Conservation (phyloP, 2,113 vertebrate species). For the Brienomyrus brachyistius region DNA sequence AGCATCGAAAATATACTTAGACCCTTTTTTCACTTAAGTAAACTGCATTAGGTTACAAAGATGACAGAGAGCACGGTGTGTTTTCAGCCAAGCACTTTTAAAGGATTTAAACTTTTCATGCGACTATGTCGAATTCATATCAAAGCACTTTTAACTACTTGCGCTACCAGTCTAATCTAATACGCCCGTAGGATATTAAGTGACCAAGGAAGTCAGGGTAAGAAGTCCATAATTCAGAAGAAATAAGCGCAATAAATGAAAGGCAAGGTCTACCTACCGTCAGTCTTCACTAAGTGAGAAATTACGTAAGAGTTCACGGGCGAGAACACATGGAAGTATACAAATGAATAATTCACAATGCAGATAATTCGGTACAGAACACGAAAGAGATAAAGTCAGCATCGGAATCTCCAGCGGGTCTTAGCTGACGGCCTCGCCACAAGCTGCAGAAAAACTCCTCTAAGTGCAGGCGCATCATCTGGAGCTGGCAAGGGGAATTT, state of each 20-base stretch:
- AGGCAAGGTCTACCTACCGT: neutral
- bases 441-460: neutral
- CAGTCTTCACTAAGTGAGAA: neutral
- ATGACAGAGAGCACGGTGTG: neutral
- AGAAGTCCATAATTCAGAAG: neutral
- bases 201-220: neutral
- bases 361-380: neutral
- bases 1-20: neutral
- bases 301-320: neutral
- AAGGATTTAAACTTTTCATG: neutral
- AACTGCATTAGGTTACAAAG: neutral
- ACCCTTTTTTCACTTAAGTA: neutral
- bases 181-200: neutral
- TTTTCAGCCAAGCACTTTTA: neutral
- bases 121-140: neutral
- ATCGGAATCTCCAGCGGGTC: neutral
- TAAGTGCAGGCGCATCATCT: neutral
- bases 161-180: neutral
- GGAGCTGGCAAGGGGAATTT: neutral
- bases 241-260: neutral
- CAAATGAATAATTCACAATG: neutral
- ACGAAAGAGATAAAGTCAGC: conserved; percentile 9
- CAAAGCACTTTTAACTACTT: neutral
- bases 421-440: neutral
- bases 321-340: neutral